These are phyloP conservation scores for Vidua chalybeata DNA, from an alignment of 2,113 vertebrate species.

Conservation along the genomic window DNA sequence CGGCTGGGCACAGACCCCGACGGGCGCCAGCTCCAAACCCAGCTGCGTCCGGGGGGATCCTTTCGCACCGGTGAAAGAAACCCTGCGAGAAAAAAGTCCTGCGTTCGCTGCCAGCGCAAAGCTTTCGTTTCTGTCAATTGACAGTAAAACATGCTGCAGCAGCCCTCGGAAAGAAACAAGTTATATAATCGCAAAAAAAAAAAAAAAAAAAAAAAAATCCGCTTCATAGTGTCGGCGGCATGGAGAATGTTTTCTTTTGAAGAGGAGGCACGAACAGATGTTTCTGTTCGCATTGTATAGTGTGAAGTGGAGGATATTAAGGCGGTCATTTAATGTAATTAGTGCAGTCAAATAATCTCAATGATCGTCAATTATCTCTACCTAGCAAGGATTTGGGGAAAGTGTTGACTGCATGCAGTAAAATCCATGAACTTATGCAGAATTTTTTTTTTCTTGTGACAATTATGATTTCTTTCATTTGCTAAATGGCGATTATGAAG, in stretches of 20 bases:
- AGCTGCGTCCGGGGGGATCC: not conserved
- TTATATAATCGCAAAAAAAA: conserved; percentile 60
- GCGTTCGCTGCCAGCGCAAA: not conserved
- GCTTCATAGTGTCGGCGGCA: not conserved
- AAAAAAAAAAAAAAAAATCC: not conserved
- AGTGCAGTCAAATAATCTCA: not conserved
- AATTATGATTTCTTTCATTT: not conserved
- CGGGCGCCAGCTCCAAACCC: not conserved
- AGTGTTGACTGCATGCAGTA: not conserved
- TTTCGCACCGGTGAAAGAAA: not conserved
- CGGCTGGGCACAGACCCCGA: fast-evolving
- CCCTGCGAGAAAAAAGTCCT: not conserved
- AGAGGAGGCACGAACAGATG: not conserved
- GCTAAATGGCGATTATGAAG: not conserved
- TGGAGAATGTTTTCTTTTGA: not conserved
- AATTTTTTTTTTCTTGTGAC: not conserved
- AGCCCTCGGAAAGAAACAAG: not conserved
- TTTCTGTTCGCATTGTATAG: not conserved
- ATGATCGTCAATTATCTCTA: not conserved
- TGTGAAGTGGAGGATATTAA: not conserved
- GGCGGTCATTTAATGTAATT: not conserved
- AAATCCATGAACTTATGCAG: not conserved
- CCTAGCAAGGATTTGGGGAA: not conserved
- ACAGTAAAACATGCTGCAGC: not conserved
- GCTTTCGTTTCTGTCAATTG: not conserved